These are phyloP conservation scores for Trichonephila clavipes DNA, from an alignment of 1,140 invertebrate species.

Conservation along the genomic window DNA sequence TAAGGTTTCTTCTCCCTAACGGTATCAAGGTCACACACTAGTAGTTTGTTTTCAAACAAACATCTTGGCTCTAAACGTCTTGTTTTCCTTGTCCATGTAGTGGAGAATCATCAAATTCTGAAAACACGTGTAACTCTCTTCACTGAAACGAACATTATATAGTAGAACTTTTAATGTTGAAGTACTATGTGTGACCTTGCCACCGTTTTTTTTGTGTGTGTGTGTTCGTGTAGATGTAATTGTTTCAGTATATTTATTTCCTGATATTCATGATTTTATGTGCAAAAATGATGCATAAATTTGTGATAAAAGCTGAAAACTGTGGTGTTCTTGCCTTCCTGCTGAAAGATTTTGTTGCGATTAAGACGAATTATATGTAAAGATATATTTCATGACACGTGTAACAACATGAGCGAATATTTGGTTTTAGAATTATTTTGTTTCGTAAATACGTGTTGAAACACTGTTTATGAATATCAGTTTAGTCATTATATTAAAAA, in stretches of 20 bases:
- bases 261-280: not conserved
- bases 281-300: not conserved
- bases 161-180: not conserved
- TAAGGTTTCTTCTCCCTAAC: not conserved
- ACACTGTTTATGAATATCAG: too few relatives aligned
- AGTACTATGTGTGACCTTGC: not conserved
- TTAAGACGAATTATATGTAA: not conserved
- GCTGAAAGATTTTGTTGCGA: not conserved
- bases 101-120: not conserved
- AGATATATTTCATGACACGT: too few relatives aligned
- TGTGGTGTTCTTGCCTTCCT: not conserved
- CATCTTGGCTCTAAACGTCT: not conserved
- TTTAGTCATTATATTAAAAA: too few relatives aligned
- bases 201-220: not conserved
- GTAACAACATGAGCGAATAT: too few relatives aligned
- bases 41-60: slow-evolving; percentile 34
- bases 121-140: not conserved
- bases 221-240: not conserved
- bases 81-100: not conserved
- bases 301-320: slow-evolving; percentile 1
- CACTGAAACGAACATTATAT: not conserved
- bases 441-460: too few relatives aligned
- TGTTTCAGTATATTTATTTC: not conserved
- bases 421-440: too few relatives aligned
- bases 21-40: not conserved